Base-by-base conservation (phyloP, 2,797 vertebrate genomes). In the Alectoris magna region DNA sequence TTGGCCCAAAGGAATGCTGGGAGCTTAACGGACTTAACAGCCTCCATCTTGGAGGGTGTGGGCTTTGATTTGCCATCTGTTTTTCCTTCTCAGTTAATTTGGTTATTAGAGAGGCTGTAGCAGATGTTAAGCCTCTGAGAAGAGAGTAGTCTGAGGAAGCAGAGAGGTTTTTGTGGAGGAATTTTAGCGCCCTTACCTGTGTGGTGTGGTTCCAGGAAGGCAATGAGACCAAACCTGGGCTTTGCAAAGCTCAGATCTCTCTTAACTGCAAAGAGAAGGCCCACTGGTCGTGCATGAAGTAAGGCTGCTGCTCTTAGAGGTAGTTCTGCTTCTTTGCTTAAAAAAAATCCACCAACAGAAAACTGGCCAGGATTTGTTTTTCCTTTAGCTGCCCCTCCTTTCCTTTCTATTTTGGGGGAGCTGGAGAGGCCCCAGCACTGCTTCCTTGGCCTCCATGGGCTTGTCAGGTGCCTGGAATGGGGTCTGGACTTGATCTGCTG, bases 401-500 rank as follows among this genome's bases (percentile, higher is more conserved):
- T 27, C 6, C 4, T 7, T 5, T 2, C 5, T 15, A 2, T 2
- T 10, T 6, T 11, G 34, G 44, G 39, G 44, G n/a, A 48, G 14
- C 11, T 71, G 31, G 12, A 48, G 51, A 38, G 38, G 11, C 21
- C 19, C 66, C 27, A 34, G 49, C 2, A 16, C 46, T 46, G 31
- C 31, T 44, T 10, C 71, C 18, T 4, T 6, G 2, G 23, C 19
- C 41, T 55, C 34, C 39, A 12, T 4, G 64, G 46, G 39, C 39
- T 34, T 83, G 36, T 13, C 17, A 69, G 5, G 59, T 59, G 72
- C 39, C 48, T 34, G 77, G 58, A 78, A 68, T 51, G 78, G 70
- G 44, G 79, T 92, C 95, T 96, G 93, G 93, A 89, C 93, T 95
- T 94, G 93, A 95, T 95, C 93, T 93, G 66, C 55, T 79, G 64